Evolutionary conservation across 2,113 vertebrate genomes (phyloP), one percentile per base, ranked within the genome.

Genomic region (Corythoichthys haematopterus): DNA sequence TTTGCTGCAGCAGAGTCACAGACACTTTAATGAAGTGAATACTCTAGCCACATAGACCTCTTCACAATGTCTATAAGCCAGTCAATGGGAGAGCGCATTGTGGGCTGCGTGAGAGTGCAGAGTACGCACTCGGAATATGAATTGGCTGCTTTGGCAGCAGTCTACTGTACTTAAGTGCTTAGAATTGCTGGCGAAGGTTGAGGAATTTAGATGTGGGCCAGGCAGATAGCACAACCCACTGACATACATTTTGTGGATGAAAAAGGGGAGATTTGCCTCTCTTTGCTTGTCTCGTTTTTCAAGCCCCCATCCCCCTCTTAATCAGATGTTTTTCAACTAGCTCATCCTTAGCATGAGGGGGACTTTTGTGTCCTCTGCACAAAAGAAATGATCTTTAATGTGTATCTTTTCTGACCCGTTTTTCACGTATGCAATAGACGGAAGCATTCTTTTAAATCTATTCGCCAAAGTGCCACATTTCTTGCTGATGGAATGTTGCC

Each of bases 211-310:
- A 84, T 80, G 77, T 82, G 71, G 74, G 77, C 65, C 81, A 79
- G 66, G 73, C 70, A 69, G 70, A 81, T 77, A 69, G 64, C 38
- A 74, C 77, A 86, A 71, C 84, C 81, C 72, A 89, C 84, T 88
- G 89, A 87, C 87, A 90, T 79, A 87, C 82, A 88, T 89, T 88
- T 78, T 81, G 75, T 71, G 81, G 65, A 85, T 80, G 68, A 70
- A 85, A 76, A 62, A 62, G 43, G 69, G 48, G 57, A 81, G 78
- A 78, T 84, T 83, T 75, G 72, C 74, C 77, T 55, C 36, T 51
- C 68, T 50, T 52, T 33, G 64, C 66, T 50, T 40, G 63, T 45
- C 52, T 67, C 43, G 2, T 45, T 14, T 46, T 33, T 20, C 37
- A 33, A 20, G 61, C 56, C 69, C 45, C 78, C 80, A 62, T 78